Evolutionary conservation across 1,140 invertebrate species (phyloP), one percentile per base, ranked within the genome.

Genomic region (Rhyzopertha dominica): DNA sequence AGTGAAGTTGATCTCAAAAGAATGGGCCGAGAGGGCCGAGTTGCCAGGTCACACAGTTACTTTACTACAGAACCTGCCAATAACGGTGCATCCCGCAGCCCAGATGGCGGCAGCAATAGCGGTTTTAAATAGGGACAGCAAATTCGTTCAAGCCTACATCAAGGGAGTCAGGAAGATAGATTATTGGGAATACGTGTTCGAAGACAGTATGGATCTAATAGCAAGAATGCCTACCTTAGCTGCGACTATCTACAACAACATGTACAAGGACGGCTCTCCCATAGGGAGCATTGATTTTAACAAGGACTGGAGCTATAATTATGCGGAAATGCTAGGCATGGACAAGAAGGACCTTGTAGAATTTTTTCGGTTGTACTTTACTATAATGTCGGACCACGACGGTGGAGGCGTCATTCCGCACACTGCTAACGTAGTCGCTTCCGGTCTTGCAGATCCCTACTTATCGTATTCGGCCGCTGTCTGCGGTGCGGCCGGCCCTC

Each of bases 351-450:
- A 85, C 54, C 97, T 98, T 70, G 86, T 85, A 20, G 95, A 98
- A 65, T 78, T 97, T 19, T 85, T 98, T 84, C 78, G 95, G 47
- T 77, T 98, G 10, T 98, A 98, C 63, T 77, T 98, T 46, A 95
- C 94, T 34, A 96, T 98, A 57, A 94, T 98, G 77, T 89, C 85
- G 71, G 92, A 96, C 66, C 91, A 95, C 72, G 92, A 96, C 70
- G 92, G 95, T 50, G 95, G 95, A 51, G 98, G 97, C 66, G 95
- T 98, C 1, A 87, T 84, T 12, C 94, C 95, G 4, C 95, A 98
- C 68, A 90, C 94, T 0, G 87, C 85, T 12, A 95, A 98, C 69
- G 75, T 98, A 62, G 93, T 97, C 7, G 94, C 90, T 7, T 96
- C 92, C 5, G 94, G 94, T 1, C 74, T 98, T 20, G 93, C 90